These are phyloP conservation scores for Leucophenga varia DNA, from an alignment of 1,140 invertebrate genomes.

Conservation along the genomic window DNA sequence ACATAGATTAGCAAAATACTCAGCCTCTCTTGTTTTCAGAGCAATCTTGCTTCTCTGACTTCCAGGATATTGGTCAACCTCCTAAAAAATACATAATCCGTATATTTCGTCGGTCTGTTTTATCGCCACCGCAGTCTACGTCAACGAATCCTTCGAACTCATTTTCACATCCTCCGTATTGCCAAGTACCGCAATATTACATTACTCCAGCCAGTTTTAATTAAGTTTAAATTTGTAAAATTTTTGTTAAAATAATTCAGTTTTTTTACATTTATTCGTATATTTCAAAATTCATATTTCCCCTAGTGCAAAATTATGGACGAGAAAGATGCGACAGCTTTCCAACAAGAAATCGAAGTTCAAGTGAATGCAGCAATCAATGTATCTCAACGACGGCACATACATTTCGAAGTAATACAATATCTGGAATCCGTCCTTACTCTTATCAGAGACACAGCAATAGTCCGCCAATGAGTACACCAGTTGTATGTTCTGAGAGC, in stretches of 20 bases:
- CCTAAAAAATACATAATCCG: too few relatives aligned
- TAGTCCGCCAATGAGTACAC: slow-evolving; percentile 64
- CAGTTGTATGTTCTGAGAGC: slow-evolving; percentile 68
- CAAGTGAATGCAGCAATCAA: slow-evolving; percentile 63
- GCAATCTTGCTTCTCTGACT: too few relatives aligned
- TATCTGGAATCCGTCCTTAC: slow-evolving; percentile 60
- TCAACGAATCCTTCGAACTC: too few relatives aligned
- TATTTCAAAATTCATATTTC: slow-evolving; percentile 3
- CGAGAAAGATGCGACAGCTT: slow-evolving; percentile 79
- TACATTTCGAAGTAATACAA: slow-evolving; percentile 33
- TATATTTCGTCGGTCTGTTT: too few relatives aligned
- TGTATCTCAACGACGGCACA: slow-evolving; percentile 34
- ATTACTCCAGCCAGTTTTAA: too few relatives aligned
- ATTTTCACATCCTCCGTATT: too few relatives aligned
- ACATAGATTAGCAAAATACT: too few relatives aligned
- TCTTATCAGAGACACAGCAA: slow-evolving; percentile 64
- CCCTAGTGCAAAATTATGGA: slow-evolving; percentile 33
- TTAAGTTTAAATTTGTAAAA: too few relatives aligned
- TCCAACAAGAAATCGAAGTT: slow-evolving; percentile 67
- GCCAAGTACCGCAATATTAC: too few relatives aligned
- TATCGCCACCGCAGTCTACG: too few relatives aligned
- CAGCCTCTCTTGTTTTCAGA: too few relatives aligned
- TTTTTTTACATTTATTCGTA: background rate
- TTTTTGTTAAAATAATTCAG: background rate
- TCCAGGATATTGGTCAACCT: too few relatives aligned